Evolutionary conservation across 2,888 invertebrate species (phyloP).

Genomic region (Pandemis heparana): DNA sequence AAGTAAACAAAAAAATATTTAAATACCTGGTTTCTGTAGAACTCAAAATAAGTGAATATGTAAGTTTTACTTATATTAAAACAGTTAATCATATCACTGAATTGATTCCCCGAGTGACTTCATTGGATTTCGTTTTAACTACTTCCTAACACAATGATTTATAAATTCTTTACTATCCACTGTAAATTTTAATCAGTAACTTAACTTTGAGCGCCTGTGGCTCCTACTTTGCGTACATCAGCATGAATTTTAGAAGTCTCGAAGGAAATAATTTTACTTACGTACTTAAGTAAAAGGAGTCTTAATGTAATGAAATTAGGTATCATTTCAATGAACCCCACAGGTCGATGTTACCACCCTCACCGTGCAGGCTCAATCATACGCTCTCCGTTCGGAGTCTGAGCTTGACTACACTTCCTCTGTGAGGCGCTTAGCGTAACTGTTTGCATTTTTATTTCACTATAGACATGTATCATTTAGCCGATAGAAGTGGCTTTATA

Average conservation of each 20-base stretch:
- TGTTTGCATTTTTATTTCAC: constrained; percentile 15
- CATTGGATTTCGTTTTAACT: too few species aligned
- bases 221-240: not conserved
- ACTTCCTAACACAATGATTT: too few species aligned
- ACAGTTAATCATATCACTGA: too few species aligned
- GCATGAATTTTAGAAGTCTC: not conserved
- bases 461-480: constrained; percentile 20
- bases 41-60: not conserved
- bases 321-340: constrained; percentile 8
- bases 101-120: too few species aligned
- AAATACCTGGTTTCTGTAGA: not conserved
- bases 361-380: constrained; percentile 39
- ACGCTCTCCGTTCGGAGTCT: constrained; percentile 38
- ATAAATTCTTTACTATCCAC: too few species aligned
- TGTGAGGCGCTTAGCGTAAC: constrained; percentile 30
- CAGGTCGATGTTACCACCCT: constrained; percentile 41
- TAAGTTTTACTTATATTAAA: too few species aligned
- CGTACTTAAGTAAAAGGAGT: not conserved
- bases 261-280: too few species aligned
- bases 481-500: constrained; percentile 37
- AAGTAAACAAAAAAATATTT: not conserved
- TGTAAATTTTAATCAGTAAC: too few species aligned
- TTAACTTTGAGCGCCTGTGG: too few species aligned
- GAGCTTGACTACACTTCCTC: constrained; percentile 34
- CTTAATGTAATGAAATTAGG: not conserved